These are phyloP conservation scores for Buteo buteo DNA, from an alignment of 2,113 vertebrate species.

Conservation along the genomic window DNA sequence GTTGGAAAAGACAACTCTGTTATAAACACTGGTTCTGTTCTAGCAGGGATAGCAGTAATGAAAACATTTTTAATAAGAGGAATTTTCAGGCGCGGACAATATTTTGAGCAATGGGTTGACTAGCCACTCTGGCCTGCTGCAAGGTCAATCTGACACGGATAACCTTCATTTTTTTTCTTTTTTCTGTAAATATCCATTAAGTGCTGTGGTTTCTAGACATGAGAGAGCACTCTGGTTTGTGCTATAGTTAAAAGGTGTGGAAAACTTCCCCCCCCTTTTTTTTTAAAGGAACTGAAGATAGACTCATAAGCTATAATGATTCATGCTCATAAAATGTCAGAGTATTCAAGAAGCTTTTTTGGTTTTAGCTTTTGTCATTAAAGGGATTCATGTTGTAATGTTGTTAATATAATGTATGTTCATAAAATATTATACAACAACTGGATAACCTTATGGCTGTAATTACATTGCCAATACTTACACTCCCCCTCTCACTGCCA, in stretches of 20 bases:
- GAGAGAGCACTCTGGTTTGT: not conserved
- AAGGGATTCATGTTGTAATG: not conserved
- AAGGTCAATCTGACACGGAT: not conserved
- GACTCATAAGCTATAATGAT: not conserved
- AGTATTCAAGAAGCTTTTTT: not conserved
- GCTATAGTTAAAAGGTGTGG: not conserved
- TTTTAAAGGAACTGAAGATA: not conserved
- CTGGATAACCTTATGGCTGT: not conserved
- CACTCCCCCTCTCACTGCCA: not conserved
- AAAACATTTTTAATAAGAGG: not conserved
- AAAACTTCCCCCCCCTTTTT: not conserved
- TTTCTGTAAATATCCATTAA: not conserved
- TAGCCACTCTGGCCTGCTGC: not conserved
- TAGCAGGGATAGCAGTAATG: not conserved
- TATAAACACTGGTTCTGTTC: not conserved
- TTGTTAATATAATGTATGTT: not conserved
- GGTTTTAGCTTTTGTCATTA: not conserved
- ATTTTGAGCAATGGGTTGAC: not conserved
- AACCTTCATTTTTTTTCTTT: not conserved
- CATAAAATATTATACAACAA: not conserved
- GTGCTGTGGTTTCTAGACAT: not conserved
- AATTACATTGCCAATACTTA: not conserved
- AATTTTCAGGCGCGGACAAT: not conserved
- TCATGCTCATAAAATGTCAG: not conserved
- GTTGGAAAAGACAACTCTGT: not conserved